Evolutionary conservation across 1,140 invertebrate species (phyloP).

Genomic region (Oscheius sp.): DNA sequence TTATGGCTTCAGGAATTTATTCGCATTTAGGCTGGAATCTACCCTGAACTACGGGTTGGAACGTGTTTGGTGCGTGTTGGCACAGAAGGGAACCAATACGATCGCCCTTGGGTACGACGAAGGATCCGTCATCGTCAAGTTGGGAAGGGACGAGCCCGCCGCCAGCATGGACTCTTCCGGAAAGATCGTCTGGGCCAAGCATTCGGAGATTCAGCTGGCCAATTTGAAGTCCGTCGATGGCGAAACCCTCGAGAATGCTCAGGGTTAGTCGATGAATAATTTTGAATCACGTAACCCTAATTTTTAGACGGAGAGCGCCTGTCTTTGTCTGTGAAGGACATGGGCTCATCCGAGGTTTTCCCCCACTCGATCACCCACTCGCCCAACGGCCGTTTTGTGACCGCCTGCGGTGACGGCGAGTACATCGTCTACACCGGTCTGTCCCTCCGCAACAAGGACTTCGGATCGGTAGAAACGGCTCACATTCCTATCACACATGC

Average conservation of each 20-base stretch:
- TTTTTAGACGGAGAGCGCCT: conserved; percentile 80
- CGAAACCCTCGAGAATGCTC: conserved; percentile 48
- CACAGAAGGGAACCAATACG: conserved; percentile 81
- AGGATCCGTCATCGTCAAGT: conserved; percentile 93
- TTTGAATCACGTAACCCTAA: neutral
- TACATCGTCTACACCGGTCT: conserved; percentile 99
- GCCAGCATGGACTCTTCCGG: conserved; percentile 85
- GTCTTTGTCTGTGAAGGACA: conserved; percentile 89
- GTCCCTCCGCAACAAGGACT: conserved; percentile 96
- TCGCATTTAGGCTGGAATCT: conserved; percentile 74
- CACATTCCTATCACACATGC: neutral
- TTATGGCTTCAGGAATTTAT: neutral
- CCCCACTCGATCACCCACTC: conserved; percentile 97
- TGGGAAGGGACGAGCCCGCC: conserved; percentile 95
- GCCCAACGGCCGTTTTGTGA: conserved; percentile 94
- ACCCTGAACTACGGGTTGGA: conserved; percentile 97
- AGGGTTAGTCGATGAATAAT: conserved; percentile 40
- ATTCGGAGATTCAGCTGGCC: conserved; percentile 96
- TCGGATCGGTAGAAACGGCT: conserved; percentile 73
- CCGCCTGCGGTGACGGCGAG: conserved; percentile 98
- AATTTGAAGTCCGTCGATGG: conserved; percentile 75
- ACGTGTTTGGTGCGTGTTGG: conserved; percentile 86
- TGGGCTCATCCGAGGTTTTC: conserved; percentile 99
- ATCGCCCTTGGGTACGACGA: conserved; percentile 97
- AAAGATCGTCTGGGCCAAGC: conserved; percentile 97